Percentiles rank a stretch among this genome's conserved stretches.
These are phyloP conservation scores for Clepsis dumicolana DNA, from an alignment of 2,888 invertebrate species.

Conservation along the genomic window DNA sequence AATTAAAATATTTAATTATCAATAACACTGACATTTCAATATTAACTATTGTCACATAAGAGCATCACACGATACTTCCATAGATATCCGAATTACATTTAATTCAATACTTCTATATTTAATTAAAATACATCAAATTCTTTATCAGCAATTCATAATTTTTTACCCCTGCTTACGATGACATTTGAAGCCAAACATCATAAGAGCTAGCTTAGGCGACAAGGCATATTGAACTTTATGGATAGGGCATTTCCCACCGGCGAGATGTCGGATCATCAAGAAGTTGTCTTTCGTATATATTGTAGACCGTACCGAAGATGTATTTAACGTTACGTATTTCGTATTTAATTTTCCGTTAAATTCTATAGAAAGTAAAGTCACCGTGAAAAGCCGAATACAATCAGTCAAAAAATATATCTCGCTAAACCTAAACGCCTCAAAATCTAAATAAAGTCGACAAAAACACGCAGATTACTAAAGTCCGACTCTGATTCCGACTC, in stretches of 20 bases:
- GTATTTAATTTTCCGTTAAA: not conserved
- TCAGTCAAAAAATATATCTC: constrained; percentile 44
- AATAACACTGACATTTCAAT: constrained; percentile 45
- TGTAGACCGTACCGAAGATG: no score
- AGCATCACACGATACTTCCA: constrained; percentile 33
- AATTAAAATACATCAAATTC: constrained; percentile 41
- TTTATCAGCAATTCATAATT: constrained; percentile 33
- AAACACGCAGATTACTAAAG: constrained; percentile 36
- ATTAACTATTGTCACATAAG: constrained; percentile 44
- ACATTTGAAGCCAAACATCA: constrained; percentile 13
- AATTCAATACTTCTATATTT: constrained; percentile 27
- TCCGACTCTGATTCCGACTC: not conserved
- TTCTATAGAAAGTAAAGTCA: not conserved
- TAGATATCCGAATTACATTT: constrained; percentile 33
- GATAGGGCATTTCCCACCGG: no score
- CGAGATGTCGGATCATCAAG: no score
- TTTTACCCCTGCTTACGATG: not conserved
- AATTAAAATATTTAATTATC: constrained; percentile 47
- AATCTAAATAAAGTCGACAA: constrained; percentile 31
- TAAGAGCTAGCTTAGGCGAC: not conserved
- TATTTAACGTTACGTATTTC: no score
- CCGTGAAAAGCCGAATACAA: constrained; percentile 10
- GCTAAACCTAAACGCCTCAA: constrained; percentile 34
- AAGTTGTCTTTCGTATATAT: no score
- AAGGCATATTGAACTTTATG: no score